These are phyloP conservation scores for Plutella xylostella DNA, from an alignment of 2,888 invertebrate species.

Conservation along the genomic window DNA sequence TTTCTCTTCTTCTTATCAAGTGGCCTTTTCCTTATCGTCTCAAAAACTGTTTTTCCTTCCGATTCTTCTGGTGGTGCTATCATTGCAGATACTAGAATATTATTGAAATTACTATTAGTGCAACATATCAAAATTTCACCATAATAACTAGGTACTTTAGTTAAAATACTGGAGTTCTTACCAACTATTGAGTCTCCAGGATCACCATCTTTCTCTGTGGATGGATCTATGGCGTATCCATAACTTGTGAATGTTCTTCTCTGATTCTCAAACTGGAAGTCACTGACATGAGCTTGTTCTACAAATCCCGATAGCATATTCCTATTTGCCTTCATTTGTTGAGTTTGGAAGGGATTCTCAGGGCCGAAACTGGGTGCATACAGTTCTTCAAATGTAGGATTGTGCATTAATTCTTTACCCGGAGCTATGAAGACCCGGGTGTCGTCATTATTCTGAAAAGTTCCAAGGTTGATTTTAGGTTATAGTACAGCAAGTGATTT, in stretches of 20 bases:
- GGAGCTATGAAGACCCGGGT: constrained; percentile 81
- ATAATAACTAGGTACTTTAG: neutral
- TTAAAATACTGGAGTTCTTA: constrained; percentile 23
- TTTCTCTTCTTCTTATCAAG: constrained; percentile 85
- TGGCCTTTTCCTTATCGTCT: constrained; percentile 78
- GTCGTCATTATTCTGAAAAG: constrained; percentile 76
- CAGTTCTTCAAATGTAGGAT: constrained; percentile 95
- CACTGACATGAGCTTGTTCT: constrained; percentile 94
- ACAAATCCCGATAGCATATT: constrained; percentile 96
- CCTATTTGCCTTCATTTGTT: constrained; percentile 87
- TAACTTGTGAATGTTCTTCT: constrained; percentile 94
- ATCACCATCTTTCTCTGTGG: constrained; percentile 72
- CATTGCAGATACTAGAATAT: constrained; percentile 63
- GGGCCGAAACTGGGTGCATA: constrained; percentile 94
- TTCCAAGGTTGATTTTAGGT: constrained; percentile 7
- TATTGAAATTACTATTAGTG: neutral
- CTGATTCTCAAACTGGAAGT: constrained; percentile 98
- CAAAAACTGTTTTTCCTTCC: constrained; percentile 91
- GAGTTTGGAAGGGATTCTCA: constrained; percentile 91
- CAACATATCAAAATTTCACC: neutral
- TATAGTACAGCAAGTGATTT: neutral
- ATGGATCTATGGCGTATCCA: constrained; percentile 96
- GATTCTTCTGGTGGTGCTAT: constrained; percentile 77
- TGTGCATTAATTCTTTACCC: constrained; percentile 86
- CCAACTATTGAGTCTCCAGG: constrained; percentile 64